A percentile compares a stretch with the other conserved stretches of the same genome.
Evolutionary conservation across 2,113 vertebrate species (phyloP).

Genomic region (Anser brachyrhynchus): DNA sequence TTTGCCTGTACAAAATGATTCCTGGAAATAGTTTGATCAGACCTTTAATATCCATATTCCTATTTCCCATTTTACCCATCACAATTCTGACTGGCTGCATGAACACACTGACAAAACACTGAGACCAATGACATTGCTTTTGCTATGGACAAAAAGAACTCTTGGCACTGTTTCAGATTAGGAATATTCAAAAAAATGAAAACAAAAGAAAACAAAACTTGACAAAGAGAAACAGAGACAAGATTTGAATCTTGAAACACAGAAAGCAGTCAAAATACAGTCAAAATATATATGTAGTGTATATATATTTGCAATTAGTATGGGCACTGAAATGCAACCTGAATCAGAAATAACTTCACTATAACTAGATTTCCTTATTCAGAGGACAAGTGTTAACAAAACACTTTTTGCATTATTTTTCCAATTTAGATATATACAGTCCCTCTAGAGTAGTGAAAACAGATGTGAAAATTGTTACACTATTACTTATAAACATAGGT

Average conservation of each 20-base stretch:
- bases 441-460: background rate
- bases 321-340: background rate
- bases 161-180: background rate
- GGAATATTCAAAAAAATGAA: background rate
- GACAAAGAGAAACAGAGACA: background rate
- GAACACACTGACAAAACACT: background rate
- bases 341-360: background rate
- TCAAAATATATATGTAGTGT: background rate
- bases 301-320: background rate
- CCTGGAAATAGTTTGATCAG: background rate
- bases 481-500: background rate
- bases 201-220: background rate
- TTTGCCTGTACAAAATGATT: background rate
- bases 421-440: background rate
- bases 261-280: background rate
- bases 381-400: background rate
- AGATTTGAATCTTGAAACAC: background rate
- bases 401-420: background rate
- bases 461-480: background rate
- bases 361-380: background rate
- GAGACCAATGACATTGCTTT: background rate
- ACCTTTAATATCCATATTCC: background rate
- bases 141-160: background rate
- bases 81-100: accelerated
- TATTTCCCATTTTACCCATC: background rate